Evolutionary conservation across 2,113 vertebrate species (phyloP).

Genomic region (Grantiella picta): DNA sequence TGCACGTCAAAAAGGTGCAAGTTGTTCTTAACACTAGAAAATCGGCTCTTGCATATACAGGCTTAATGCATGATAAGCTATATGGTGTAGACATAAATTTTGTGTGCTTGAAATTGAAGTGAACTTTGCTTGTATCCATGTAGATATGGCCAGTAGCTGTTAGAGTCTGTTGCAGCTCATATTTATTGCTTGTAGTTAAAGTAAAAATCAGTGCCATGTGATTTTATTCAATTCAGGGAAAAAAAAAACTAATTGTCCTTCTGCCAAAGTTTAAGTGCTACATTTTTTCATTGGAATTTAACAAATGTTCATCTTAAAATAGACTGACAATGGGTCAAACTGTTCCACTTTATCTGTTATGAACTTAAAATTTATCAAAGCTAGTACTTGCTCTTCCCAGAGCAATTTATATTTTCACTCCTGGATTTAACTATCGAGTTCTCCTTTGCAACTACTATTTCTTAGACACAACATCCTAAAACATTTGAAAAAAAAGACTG

Average conservation of each 20-base stretch:
- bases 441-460: not conserved
- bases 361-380: constrained; percentile 69
- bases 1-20: not conserved
- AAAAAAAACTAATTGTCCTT: constrained; percentile 63
- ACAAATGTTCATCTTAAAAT: constrained; percentile 83
- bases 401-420: constrained; percentile 60
- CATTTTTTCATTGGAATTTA: constrained; percentile 81
- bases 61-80: constrained; percentile 17
- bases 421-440: constrained; percentile 26
- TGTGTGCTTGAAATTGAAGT: constrained; percentile 13
- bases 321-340: constrained; percentile 76
- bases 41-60: not conserved
- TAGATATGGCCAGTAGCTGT: not conserved
- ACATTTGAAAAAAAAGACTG: not conserved
- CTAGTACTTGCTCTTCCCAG: constrained; percentile 48
- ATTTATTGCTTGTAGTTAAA: constrained; percentile 59
- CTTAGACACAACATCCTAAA: not conserved
- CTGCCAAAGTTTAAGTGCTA: constrained; percentile 79
- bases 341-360: constrained; percentile 58
- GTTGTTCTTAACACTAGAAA: constrained; percentile 22
- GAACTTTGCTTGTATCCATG: constrained; percentile 19
- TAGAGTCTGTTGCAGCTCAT: constrained; percentile 44
- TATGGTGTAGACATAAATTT: constrained; percentile 3
- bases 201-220: constrained; percentile 41
- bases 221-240: constrained; percentile 43